These are phyloP conservation scores for Cecropterus lyciades DNA, from an alignment of 1,140 invertebrate genomes.

Conservation along the genomic window DNA sequence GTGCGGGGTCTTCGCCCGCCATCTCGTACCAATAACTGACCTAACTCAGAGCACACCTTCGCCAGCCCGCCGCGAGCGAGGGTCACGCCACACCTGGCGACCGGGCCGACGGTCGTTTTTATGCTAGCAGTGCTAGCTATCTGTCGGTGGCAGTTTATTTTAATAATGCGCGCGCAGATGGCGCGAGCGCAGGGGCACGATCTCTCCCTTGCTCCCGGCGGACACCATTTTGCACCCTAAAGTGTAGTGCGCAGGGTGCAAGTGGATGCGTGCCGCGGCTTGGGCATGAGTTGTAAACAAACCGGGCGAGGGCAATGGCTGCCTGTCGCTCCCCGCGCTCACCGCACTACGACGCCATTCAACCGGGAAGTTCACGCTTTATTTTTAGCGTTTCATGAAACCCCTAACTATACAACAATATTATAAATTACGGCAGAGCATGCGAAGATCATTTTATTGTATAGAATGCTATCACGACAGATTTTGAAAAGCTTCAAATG, in stretches of 20 bases:
- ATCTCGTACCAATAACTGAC: slow-evolving; percentile 69
- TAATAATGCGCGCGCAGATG: slow-evolving; percentile 77
- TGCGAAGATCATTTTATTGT: not conserved
- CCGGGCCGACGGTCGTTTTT: slow-evolving; percentile 60
- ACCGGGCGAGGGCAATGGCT: slow-evolving; percentile 80
- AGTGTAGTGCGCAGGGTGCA: slow-evolving; percentile 57
- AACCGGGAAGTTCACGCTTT: slow-evolving; percentile 82
- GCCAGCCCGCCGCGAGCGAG: slow-evolving; percentile 40
- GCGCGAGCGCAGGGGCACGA: slow-evolving; percentile 65
- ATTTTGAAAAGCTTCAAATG: not conserved
- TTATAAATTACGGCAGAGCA: not conserved
- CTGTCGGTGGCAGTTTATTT: slow-evolving; percentile 76
- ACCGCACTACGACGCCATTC: slow-evolving; percentile 76
- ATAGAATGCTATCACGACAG: not conserved
- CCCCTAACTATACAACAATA: slow-evolving; percentile 41
- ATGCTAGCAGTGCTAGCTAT: slow-evolving; percentile 57
- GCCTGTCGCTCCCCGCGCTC: slow-evolving; percentile 72
- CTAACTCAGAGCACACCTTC: slow-evolving; percentile 70
- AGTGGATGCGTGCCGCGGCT: slow-evolving; percentile 45
- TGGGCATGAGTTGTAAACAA: slow-evolving; percentile 76
- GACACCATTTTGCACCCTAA: slow-evolving; percentile 61
- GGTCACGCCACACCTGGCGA: slow-evolving; percentile 73
- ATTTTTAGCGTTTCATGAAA: slow-evolving; percentile 77
- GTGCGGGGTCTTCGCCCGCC: slow-evolving; percentile 52
- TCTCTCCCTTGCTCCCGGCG: slow-evolving; percentile 3